Evolutionary conservation across 2,113 vertebrate species (phyloP), one percentile per base, ranked within the genome.

Genomic region (Seriola rivoliana): DNA sequence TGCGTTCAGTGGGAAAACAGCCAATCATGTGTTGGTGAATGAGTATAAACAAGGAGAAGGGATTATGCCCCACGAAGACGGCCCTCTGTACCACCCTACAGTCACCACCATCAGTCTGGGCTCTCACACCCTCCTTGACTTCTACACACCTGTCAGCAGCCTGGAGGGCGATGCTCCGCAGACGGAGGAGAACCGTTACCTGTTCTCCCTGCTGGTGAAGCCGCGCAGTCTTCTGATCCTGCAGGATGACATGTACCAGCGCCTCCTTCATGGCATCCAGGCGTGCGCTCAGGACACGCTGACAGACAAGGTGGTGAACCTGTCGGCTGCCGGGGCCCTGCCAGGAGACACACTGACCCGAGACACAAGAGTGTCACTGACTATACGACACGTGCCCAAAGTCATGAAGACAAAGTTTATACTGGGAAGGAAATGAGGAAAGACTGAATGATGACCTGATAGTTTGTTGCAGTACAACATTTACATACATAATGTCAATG

Each of bases 1-100:
- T 0, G 93, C 94, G 1, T 98, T 98, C 79, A 87, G 93, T 50
- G 97, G 95, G 48, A 95, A 95, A 72, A 80, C 66, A 2, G 97
- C 97, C 34, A 98, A 98, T 78, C 97, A 98, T 3, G 96, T 98
- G 71, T 91, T 98, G 78, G 96, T 98, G 78, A 98, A 98, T 23
- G 97, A 98, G 77, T 98, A 98, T 70, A 95, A 94, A 71, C 92
- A 91, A 32, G 97, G 96, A 23, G 95, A 98, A 87, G 97, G 97
- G 70, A 97, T 98, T 69, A 97, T 98, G 97, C 96, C 97, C n/a
- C 97, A 98, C 4, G 97, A 96, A 25, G 97, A 98, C 0, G 97
- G 97, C 3, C 96, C 96, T 2, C 84, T 97, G 7, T 98, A 98
- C 90, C 96, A 96, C 91, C 97, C 97, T 1, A 97, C 96, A 0